phyloP scores from a whole-genome alignment of 2,797 vertebrate species.

The Pseudopleuronectes americanus region DNA sequence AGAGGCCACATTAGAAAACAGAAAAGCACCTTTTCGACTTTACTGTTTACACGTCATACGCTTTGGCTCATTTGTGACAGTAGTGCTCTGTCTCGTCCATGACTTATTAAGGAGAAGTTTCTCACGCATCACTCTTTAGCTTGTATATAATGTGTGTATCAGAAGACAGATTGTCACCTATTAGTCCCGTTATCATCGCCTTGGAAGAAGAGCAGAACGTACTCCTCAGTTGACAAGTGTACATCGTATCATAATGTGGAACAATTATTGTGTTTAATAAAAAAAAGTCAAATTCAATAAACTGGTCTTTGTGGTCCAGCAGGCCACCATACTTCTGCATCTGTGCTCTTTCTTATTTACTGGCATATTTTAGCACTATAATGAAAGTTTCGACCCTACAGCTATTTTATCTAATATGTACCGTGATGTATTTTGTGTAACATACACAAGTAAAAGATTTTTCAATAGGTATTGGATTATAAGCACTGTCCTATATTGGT shows the following conservation, averaged over 20 bases:
- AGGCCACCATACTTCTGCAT: slow-evolving; percentile 63
- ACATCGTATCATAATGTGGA: slow-evolving; percentile 78
- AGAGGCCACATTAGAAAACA: slow-evolving; percentile 33
- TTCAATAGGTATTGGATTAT: too few species aligned
- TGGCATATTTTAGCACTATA: neutral
- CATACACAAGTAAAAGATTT: too few species aligned
- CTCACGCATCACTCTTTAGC: slow-evolving; percentile 75
- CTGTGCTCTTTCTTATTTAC: slow-evolving; percentile 39
- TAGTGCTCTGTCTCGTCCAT: slow-evolving; percentile 79
- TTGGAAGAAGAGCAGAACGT: slow-evolving; percentile 67
- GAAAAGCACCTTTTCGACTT: slow-evolving; percentile 57
- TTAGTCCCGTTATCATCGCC: slow-evolving; percentile 71
- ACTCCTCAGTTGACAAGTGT: slow-evolving; percentile 71
- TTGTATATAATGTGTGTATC: slow-evolving; percentile 79
- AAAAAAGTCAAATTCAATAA: slow-evolving; percentile 65
- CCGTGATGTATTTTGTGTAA: too few species aligned
- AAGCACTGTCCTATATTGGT: too few species aligned
- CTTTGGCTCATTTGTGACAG: slow-evolving; percentile 78
- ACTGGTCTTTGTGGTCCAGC: slow-evolving; percentile 69
- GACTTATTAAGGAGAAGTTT: slow-evolving; percentile 60
- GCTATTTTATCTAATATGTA: too few species aligned
- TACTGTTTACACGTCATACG: slow-evolving; percentile 68
- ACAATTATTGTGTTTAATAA: slow-evolving; percentile 82
- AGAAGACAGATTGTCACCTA: slow-evolving; percentile 72
- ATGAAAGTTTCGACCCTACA: too few species aligned